Base-by-base conservation (phyloP, 1,140 invertebrate genomes). In the Zaprionus taronus region DNA sequence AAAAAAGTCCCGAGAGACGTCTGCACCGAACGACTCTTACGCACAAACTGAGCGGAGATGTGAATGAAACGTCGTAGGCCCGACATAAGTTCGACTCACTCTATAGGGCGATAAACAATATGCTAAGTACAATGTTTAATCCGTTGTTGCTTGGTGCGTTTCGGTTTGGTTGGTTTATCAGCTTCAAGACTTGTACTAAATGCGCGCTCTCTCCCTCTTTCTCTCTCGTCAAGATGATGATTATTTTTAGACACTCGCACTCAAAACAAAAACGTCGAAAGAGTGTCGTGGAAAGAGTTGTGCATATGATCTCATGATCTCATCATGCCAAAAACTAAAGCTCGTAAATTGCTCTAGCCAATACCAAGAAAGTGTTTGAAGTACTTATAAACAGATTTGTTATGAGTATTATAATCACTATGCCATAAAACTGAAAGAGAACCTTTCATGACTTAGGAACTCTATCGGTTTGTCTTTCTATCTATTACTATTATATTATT, bases 121-220 rank as follows among this genome's bases (percentile, higher is more conserved):
- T 44, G 26, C 17, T 47, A 67, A 26, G 62, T 78, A 72, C 31
- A 71, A 55, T 51, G 57, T 66, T 79, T 80, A 81, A 79, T 76
- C 69, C 84, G 78, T 81, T 90, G 84, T 89, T 89, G 83, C 84
- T 67, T 89, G 83, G 80, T 79, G 82, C 82, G 15, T 72, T 47
- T 47, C 41, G 41, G n/a, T 47, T 38, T 34, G 31, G 9, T 38
- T 47, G 17, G 47, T 84, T 89, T 81, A 89, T 84, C 84, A 90
- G 78, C 64, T 38, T 55, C 20, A 64, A 76, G 70, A 31, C 71
- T 41, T 68, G 71, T 58, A 73, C 75, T 73, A 68, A 76, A 67
- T 79, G 68, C 62, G 49, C 41, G 12, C 41, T 15, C 7, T 61
- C 41, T 24, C 31, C 4, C 31, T 22, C 41, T 36, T 2, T 60